These are phyloP conservation scores for Oreochromis grahami DNA, from an alignment of 2,797 vertebrate species.

Conservation along the genomic window DNA sequence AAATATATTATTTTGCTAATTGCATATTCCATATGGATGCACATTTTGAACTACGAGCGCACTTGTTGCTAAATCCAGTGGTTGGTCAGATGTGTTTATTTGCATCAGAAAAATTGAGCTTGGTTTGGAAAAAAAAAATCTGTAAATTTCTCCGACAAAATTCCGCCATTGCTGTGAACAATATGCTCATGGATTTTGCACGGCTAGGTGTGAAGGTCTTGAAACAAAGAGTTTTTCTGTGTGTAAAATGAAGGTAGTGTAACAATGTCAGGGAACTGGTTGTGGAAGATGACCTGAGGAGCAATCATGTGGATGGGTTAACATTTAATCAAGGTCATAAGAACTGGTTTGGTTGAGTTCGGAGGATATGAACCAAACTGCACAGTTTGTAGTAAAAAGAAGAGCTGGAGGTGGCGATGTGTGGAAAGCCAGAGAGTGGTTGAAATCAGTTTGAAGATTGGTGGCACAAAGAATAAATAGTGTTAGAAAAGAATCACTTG, in stretches of 20 bases:
- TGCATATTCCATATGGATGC: background rate
- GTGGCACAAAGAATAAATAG: constrained; percentile 45
- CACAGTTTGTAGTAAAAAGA: background rate
- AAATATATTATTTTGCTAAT: background rate
- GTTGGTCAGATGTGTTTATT: background rate
- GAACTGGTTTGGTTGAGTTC: constrained; percentile 1
- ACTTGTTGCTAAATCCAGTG: background rate
- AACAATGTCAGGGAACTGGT: background rate
- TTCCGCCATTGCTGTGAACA: accelerated
- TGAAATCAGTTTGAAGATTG: constrained; percentile 1
- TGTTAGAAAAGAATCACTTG: constrained; percentile 42
- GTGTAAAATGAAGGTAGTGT: accelerated
- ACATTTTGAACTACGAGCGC: background rate
- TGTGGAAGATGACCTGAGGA: background rate
- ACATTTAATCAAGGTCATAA: constrained; percentile 10
- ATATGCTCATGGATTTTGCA: accelerated
- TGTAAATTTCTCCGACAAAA: background rate
- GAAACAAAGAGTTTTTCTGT: background rate
- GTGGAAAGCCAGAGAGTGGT: background rate
- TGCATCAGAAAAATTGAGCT: background rate
- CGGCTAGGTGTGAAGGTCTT: accelerated
- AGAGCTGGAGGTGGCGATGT: background rate
- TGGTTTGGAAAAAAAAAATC: background rate
- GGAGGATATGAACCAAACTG: background rate
- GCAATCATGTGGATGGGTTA: constrained; percentile 19